Conservation (phyloP, 2,888 invertebrate genomes). For the Amorpha juglandis region DNA sequence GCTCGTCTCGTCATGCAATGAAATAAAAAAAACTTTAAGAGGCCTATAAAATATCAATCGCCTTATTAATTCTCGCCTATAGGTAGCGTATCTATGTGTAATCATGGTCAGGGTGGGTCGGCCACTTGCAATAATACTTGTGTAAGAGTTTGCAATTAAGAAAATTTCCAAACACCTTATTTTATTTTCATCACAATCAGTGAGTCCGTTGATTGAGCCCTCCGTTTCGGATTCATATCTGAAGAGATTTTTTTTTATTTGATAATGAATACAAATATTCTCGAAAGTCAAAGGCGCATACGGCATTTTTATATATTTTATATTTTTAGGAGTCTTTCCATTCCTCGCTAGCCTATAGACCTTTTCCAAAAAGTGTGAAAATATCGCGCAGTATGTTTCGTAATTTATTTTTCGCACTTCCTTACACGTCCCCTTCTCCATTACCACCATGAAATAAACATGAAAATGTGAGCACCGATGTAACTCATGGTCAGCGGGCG, state of each 20-base stretch:
- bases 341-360: no score
- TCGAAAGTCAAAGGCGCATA: no score
- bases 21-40: no score
- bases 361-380: background rate
- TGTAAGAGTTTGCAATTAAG: background rate
- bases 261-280: no score
- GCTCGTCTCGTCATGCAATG: no score
- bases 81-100: no score
- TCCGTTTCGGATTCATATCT: conserved; percentile 1
- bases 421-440: background rate
- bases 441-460: background rate
- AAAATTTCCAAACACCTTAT: conserved; percentile 7
- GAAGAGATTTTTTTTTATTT: background rate
- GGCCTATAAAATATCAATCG: no score
- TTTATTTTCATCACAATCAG: conserved; percentile 15
- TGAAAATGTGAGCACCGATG: background rate
- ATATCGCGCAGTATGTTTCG: background rate
- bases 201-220: conserved; percentile 7
- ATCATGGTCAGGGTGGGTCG: no score
- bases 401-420: background rate
- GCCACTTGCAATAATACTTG: no score
- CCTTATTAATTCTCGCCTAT: no score
- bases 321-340: no score
- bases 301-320: no score
- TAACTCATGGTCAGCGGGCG: conserved; percentile 16